Percentiles rank a stretch among this genome's conserved stretches.
Evolutionary conservation across 2,888 invertebrate species (phyloP).

Genomic region (Trisateles emortualis): DNA sequence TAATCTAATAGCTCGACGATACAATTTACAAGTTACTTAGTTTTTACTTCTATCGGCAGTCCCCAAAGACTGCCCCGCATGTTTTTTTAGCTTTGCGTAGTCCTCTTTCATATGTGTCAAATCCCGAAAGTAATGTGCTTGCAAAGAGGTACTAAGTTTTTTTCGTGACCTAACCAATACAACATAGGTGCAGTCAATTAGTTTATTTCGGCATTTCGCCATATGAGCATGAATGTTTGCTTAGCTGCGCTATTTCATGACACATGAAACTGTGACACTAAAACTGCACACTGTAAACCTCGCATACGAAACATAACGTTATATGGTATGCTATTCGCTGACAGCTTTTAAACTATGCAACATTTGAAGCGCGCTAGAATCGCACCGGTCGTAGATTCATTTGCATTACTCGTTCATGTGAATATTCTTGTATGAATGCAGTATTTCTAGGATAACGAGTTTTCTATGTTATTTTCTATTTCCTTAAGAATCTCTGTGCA

Average conservation of each 20-base stretch:
- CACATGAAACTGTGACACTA: slow-evolving; percentile 15
- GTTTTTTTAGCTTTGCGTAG: too few species aligned
- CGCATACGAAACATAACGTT: not conserved
- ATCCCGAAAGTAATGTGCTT: too few species aligned
- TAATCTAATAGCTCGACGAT: too few species aligned
- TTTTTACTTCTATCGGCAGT: too few species aligned
- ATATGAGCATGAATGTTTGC: slow-evolving; percentile 5
- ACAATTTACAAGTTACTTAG: too few species aligned
- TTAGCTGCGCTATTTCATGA: slow-evolving; percentile 6
- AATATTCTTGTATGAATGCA: not conserved
- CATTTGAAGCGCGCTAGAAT: slow-evolving; percentile 2
- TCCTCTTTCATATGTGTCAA: too few species aligned
- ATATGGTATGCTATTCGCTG: not conserved
- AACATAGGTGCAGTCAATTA: too few species aligned
- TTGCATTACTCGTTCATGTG: not conserved
- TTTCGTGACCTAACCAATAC: too few species aligned
- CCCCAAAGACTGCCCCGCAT: too few species aligned
- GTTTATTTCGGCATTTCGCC: not conserved
- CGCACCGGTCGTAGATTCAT: not conserved
- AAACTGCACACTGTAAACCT: slow-evolving; percentile 6
- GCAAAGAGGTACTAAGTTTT: too few species aligned
- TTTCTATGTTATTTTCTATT: not conserved
- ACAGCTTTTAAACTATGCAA: slow-evolving; percentile 7
- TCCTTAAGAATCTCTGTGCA: too few species aligned
- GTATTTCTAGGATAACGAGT: not conserved